Evolutionary conservation across 2,888 invertebrate genomes (phyloP).

Genomic region (Hirtodrosophila cameraria): DNA sequence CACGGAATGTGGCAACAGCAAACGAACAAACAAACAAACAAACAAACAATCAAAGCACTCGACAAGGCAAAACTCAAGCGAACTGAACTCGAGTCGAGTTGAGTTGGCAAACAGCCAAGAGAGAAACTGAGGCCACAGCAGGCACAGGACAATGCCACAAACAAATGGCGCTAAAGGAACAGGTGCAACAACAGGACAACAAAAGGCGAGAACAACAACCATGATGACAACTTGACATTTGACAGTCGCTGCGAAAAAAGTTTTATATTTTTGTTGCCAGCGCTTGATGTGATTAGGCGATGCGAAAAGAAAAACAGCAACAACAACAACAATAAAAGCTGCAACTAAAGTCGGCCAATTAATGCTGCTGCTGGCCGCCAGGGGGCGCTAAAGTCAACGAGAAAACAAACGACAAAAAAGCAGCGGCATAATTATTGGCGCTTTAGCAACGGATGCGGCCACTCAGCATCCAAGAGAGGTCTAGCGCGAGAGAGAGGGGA

Average conservation of each 20-base stretch:
- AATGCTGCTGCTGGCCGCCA: constrained; percentile 27
- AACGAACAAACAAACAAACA: constrained; percentile 30
- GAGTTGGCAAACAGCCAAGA: constrained; percentile 65
- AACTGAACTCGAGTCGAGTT: constrained; percentile 63
- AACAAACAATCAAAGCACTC: constrained; percentile 56
- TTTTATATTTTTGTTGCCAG: constrained; percentile 1
- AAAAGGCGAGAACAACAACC: constrained; percentile 8
- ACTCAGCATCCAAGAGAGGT: constrained; percentile 22
- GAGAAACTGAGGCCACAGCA: background rate
- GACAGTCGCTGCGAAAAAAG: constrained; percentile 19
- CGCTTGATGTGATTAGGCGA: constrained; percentile 27
- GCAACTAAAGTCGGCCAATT: constrained; percentile 26
- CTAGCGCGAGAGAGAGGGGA: background rate
- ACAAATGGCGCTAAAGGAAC: constrained; percentile 34
- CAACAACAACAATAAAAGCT: background rate
- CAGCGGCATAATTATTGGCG: constrained; percentile 71
- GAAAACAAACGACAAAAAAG: constrained; percentile 1
- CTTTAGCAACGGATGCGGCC: constrained; percentile 70
- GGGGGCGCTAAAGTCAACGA: constrained; percentile 28
- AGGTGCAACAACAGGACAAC: constrained; percentile 32
- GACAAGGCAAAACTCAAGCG: constrained; percentile 51
- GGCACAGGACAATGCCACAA: constrained; percentile 35
- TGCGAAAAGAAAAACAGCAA: constrained; percentile 4
- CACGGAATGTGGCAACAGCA: constrained; percentile 19
- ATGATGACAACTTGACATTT: constrained; percentile 53